Percentiles rank a stretch among this genome's conserved stretches.
Evolutionary conservation across 2,888 invertebrate species (phyloP).

Genomic region (Tanytarsus gracilentus): DNA sequence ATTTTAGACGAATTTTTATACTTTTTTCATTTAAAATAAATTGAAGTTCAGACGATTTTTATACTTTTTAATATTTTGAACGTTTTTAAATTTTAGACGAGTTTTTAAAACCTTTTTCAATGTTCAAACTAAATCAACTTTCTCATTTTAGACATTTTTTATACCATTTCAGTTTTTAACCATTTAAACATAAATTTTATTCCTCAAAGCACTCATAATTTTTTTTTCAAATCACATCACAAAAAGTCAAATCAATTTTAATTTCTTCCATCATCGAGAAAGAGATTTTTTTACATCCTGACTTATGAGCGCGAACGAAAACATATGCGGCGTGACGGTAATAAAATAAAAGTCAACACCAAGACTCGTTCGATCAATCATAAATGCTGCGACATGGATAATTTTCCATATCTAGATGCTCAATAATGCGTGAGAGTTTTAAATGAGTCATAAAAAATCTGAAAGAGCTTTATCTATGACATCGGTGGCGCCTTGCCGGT

Average conservation of each 20-base stretch:
- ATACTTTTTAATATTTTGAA: neutral
- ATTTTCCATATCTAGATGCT: neutral
- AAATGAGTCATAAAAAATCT: conserved; percentile 5
- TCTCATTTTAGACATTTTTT: no score
- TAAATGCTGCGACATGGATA: neutral
- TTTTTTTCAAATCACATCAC: neutral
- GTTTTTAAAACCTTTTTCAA: no score
- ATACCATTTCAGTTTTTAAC: no score
- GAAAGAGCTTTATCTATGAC: neutral
- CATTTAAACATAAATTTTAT: neutral
- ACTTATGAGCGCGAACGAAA: neutral
- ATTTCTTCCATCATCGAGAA: neutral
- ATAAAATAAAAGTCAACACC: conserved; percentile 28
- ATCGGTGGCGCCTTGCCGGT: neutral
- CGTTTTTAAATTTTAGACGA: neutral
- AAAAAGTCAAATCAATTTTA: conserved; percentile 24
- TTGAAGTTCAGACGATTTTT: neutral
- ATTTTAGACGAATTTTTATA: no score
- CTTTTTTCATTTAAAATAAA: neutral
- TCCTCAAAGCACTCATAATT: neutral
- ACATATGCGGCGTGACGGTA: neutral
- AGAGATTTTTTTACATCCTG: neutral
- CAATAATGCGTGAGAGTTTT: neutral
- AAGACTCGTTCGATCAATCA: conserved; percentile 25
- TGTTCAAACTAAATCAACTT: no score